phyloP scores from a whole-genome alignment of 2,113 vertebrate species.

The Osmerus mordax region DNA sequence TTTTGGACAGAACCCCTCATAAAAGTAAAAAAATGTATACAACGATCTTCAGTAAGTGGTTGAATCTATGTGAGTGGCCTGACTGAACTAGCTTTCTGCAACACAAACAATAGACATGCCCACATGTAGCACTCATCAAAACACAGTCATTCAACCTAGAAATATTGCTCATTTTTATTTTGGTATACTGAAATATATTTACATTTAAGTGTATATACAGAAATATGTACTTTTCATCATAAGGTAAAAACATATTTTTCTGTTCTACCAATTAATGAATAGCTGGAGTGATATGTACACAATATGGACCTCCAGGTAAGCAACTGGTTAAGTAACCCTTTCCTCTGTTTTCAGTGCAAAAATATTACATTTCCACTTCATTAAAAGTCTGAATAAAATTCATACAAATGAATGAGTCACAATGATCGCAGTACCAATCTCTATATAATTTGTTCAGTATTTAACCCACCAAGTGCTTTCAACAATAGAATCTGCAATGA shows the following conservation, averaged over 20 bases:
- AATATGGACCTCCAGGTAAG: constrained; percentile 38
- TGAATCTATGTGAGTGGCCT: no score
- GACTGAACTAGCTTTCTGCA: no score
- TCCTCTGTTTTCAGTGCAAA: constrained; percentile 55
- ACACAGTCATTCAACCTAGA: neutral
- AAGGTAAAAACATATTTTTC: constrained; percentile 29
- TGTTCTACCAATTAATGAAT: constrained; percentile 15
- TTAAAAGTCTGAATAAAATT: constrained; percentile 9
- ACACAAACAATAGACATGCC: neutral
- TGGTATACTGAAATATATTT: constrained; percentile 36
- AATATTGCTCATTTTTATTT: constrained; percentile 50
- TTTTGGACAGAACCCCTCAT: no score
- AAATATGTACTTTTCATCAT: constrained; percentile 33
- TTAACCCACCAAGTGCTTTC: neutral
- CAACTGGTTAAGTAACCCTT: constrained; percentile 26
- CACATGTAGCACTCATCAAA: neutral
- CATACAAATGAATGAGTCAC: constrained; percentile 38
- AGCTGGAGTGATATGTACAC: constrained; percentile 7
- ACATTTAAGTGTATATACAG: constrained; percentile 57
- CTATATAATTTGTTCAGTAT: constrained; percentile 8
- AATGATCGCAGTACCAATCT: constrained; percentile 54
- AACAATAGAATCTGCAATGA: neutral
- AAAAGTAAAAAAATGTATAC: no score
- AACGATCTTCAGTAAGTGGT: no score
- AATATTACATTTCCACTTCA: constrained; percentile 26